Base-by-base conservation (phyloP, 2,888 invertebrate genomes). In the Ophion costatus region DNA sequence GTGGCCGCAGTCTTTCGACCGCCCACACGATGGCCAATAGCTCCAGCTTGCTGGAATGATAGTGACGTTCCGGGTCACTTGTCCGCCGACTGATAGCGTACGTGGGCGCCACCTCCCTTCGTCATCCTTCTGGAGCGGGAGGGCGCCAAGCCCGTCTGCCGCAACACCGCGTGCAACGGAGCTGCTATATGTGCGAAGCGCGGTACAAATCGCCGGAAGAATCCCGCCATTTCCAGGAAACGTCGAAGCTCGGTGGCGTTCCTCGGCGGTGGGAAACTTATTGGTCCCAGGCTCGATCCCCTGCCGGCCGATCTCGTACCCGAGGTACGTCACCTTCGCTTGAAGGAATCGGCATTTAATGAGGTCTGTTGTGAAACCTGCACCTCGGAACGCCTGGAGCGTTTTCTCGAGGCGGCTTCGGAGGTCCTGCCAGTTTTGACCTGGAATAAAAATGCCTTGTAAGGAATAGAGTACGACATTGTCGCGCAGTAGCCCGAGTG, bases 11-110 rank as follows among this genome's bases (percentile, higher is more conserved):
- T 6, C 78, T 45, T 9, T 56, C 29, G 1, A 82, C 59, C 0
- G 70, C 56, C 66, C 84, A 77, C 1, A 78, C 81, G 1, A 80
- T 73, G 0, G 85, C 80, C n/a, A 80, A 11, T 0, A 83, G 9
- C 45, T 85, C 80, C 0, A 84, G 69, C 61, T 87, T 87, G 14
- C 84, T 82, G 3, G 89, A 89, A 45, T 89, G 90, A 74, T 90
- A 90, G 5, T 67, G 74, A 5, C 82, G 80, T 57, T 90, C 89
- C 5, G 75, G 81, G 6, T 85, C 86, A 29, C 87, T 89, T 0
- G 88, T 90, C 57, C 89, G 88, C 67, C 88, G 86, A 10, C 87
- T 88, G 0, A 90, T 84, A 24, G 87, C 87, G 80, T 89, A 89
- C 3, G 89, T 88, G 17, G 69, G 71, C 84, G 70, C 17, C 76